A percentile compares a stretch with the other conserved stretches of the same genome.
These are phyloP conservation scores for Mylabris sibirica DNA, from an alignment of 2,888 invertebrate genomes.

Conservation along the genomic window DNA sequence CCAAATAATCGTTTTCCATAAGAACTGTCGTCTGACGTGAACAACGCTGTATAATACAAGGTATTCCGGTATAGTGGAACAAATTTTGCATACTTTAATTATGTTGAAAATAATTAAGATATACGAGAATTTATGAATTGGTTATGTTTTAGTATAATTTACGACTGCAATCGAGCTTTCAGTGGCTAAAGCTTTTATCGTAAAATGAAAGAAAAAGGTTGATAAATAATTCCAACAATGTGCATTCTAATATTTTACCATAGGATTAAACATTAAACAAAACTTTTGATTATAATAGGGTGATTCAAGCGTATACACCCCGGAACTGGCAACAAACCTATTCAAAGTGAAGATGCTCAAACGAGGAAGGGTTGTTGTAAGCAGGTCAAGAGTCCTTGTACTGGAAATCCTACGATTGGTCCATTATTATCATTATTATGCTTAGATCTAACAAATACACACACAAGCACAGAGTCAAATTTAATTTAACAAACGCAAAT, in stretches of 20 bases:
- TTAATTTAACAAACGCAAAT: neutral
- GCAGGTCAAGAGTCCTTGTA: conserved; percentile 38
- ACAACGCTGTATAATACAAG: no score
- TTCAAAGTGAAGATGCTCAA: conserved; percentile 13
- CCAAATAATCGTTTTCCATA: no score
- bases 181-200: no score
- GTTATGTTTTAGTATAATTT: no score
- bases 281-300: neutral
- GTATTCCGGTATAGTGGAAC: no score
- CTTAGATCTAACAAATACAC: neutral
- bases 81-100: no score
- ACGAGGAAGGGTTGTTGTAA: conserved; percentile 36
- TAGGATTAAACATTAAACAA: neutral
- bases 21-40: no score
- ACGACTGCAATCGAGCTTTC: neutral
- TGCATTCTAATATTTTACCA: neutral
- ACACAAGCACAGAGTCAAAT: neutral
- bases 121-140: no score
- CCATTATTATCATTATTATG: conserved; percentile 25
- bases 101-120: no score
- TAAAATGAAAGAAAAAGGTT: neutral
- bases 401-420: conserved; percentile 33
- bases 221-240: neutral
- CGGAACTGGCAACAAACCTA: conserved; percentile 9
- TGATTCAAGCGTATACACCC: neutral